phyloP scores from a whole-genome alignment of 2,888 invertebrate genomes.

The Volucella inflata region DNA sequence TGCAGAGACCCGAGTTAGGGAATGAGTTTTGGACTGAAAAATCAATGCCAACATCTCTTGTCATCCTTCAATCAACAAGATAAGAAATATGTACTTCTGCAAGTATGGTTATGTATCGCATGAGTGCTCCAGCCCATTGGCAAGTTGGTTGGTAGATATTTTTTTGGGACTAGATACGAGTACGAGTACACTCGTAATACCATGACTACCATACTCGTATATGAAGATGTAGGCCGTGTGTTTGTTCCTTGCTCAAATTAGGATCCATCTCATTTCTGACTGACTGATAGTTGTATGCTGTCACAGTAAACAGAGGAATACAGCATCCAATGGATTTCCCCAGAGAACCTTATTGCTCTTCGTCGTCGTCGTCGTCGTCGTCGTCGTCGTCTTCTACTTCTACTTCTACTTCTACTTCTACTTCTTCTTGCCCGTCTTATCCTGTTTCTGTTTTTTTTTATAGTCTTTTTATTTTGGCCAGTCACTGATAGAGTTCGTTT shows the following conservation, averaged over 20 bases:
- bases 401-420: slow-evolving; percentile 13
- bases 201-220: background rate
- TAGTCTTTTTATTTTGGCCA: slow-evolving; percentile 20
- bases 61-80: slow-evolving; percentile 73
- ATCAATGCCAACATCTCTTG: slow-evolving; percentile 71
- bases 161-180: slow-evolving; percentile 31
- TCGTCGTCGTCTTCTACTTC: background rate
- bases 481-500: slow-evolving; percentile 52
- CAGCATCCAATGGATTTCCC: slow-evolving; percentile 70
- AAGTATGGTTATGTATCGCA: slow-evolving; percentile 8
- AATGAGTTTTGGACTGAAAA: slow-evolving; percentile 3
- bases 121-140: slow-evolving; percentile 44
- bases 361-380: background rate
- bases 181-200: background rate
- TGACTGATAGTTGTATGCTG: slow-evolving; percentile 72
- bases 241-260: slow-evolving; percentile 65
- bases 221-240: slow-evolving; percentile 66
- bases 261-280: slow-evolving; percentile 74
- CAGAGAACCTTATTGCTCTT: slow-evolving; percentile 60
- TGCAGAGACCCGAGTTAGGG: slow-evolving; percentile 2
- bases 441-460: slow-evolving; percentile 23
- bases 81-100: slow-evolving; percentile 32
- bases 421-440: background rate
- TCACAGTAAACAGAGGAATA: slow-evolving; percentile 66
- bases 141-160: slow-evolving; percentile 35